Evolutionary conservation across 2,888 invertebrate genomes (phyloP).

Genomic region (Gryllus longicercus): DNA sequence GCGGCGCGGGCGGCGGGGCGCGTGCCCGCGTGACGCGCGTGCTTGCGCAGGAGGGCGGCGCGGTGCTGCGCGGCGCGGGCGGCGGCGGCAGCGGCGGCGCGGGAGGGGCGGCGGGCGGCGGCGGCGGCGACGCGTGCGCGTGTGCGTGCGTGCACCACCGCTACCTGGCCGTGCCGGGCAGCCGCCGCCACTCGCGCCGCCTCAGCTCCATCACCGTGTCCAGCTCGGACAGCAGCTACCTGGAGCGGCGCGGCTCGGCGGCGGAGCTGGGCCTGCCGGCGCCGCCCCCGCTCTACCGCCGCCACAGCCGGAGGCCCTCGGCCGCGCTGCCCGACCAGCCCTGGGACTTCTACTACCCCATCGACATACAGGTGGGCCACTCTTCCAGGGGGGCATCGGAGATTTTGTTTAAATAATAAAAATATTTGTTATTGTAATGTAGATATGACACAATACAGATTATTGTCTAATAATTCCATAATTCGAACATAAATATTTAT

Average conservation of each 20-base stretch:
- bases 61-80: too few relatives aligned
- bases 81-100: too few relatives aligned
- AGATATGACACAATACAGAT: background rate
- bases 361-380: constrained; percentile 53
- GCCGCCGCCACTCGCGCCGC: constrained; percentile 50
- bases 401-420: background rate
- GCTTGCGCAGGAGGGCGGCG: too few relatives aligned
- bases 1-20: too few relatives aligned
- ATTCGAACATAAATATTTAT: too few relatives aligned
- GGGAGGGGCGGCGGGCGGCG: too few relatives aligned
- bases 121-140: background rate
- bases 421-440: background rate
- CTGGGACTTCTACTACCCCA: constrained; percentile 59
- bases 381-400: background rate
- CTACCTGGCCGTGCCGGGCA: constrained; percentile 24
- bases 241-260: constrained; percentile 76
- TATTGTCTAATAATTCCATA: background rate
- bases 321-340: constrained; percentile 39
- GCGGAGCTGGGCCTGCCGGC: constrained; percentile 71
- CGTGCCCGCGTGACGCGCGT: too few relatives aligned
- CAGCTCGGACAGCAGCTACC: constrained; percentile 78
- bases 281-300: constrained; percentile 45
- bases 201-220: constrained; percentile 81
- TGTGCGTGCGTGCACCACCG: constrained; percentile 2
- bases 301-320: constrained; percentile 27